Conservation (phyloP, 2,888 invertebrate species). For the Antheraea assamensis region DNA sequence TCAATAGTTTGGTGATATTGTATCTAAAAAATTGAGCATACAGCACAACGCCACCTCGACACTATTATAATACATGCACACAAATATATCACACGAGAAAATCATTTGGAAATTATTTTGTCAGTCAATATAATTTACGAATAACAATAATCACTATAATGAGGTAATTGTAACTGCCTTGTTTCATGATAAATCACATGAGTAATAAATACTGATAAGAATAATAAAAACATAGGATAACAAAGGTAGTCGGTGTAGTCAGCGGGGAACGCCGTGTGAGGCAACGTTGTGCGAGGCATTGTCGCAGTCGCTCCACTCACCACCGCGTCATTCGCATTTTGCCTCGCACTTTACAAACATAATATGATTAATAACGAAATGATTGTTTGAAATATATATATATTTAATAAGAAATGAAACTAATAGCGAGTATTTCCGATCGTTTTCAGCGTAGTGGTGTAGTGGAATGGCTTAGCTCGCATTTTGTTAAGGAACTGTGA, state of each 20-base stretch:
- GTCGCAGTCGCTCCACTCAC: constrained; percentile 42
- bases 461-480: constrained; percentile 48
- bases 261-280: constrained; percentile 69
- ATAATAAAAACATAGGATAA: constrained; percentile 56
- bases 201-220: constrained; percentile 74
- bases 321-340: constrained; percentile 24
- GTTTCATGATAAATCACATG: constrained; percentile 73
- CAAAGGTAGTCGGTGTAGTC: constrained; percentile 40
- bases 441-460: constrained; percentile 22
- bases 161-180: constrained; percentile 77
- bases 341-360: constrained; percentile 11
- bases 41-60: constrained; percentile 81
- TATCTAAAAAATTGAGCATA: constrained; percentile 81
- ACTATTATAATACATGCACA: constrained; percentile 52
- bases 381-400: not conserved
- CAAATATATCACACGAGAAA: constrained; percentile 71
- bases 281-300: constrained; percentile 73
- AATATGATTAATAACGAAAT: constrained; percentile 28
- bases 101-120: constrained; percentile 78
- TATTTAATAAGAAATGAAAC: not conserved
- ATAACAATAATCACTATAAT: constrained; percentile 65
- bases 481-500: constrained; percentile 38
- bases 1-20: constrained; percentile 80
- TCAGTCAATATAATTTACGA: constrained; percentile 78
- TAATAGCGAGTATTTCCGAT: not conserved